Conservation (phyloP, 2,888 invertebrate species). For the Agrotis puta region DNA sequence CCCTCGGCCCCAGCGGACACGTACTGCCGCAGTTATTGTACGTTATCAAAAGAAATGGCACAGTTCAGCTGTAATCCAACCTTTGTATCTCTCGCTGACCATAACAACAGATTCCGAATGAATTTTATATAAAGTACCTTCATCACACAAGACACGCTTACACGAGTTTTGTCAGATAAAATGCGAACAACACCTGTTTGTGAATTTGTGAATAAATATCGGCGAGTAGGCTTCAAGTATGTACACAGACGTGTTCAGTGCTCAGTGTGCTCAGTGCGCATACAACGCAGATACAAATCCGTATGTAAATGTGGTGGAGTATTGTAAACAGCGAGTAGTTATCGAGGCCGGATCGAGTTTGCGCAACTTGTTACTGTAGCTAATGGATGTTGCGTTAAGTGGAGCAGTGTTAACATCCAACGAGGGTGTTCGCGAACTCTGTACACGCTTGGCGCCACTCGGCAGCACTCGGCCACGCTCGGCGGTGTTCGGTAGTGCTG, state of each 20-base stretch:
- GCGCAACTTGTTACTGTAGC: conserved; percentile 60
- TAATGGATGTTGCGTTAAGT: conserved; percentile 65
- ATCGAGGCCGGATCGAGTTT: conserved; percentile 56
- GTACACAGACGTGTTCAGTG: conserved; percentile 37
- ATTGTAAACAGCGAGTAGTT: conserved; percentile 57
- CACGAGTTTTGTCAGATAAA: conserved; percentile 42
- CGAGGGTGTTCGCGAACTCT: conserved; percentile 42
- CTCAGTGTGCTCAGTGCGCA: conserved; percentile 12
- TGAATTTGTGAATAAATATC: conserved; percentile 63
- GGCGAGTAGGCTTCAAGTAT: conserved; percentile 41
- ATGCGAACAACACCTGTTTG: conserved; percentile 44
- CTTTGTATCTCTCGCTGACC: conserved; percentile 53
- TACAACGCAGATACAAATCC: conserved; percentile 43
- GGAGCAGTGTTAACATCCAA: conserved; percentile 58
- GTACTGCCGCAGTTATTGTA: conserved; percentile 56
- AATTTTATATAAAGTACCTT: conserved; percentile 54
- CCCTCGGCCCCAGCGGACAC: conserved; percentile 32
- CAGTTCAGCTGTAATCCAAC: conserved; percentile 51
- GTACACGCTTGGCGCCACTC: conserved; percentile 29
- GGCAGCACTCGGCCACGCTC: conserved; percentile 25
- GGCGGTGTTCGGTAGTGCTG: conserved; percentile 28
- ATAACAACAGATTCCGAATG: conserved; percentile 51
- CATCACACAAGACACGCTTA: conserved; percentile 41
- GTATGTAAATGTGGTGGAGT: conserved; percentile 61
- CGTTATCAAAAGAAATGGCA: conserved; percentile 65